phyloP scores from a whole-genome alignment of 2,888 invertebrate species.

The Thymelicus sylvestris region DNA sequence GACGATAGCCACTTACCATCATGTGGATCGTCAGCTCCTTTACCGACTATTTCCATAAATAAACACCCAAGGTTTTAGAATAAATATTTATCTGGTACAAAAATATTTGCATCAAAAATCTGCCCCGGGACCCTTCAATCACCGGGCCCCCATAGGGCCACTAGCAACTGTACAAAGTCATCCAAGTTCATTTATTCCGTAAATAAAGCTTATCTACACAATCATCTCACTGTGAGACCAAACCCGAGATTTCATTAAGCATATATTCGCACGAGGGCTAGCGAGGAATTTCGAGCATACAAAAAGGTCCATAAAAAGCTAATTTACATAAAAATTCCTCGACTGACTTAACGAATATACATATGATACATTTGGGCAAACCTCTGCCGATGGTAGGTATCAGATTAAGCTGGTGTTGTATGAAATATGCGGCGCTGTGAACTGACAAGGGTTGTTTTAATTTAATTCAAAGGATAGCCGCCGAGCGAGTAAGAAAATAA shows the following conservation, averaged over 20 bases:
- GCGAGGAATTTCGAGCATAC: slow-evolving; percentile 53
- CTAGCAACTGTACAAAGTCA: not conserved
- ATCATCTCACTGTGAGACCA: slow-evolving; percentile 16
- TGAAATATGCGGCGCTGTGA: slow-evolving; percentile 63
- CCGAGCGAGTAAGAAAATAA: slow-evolving; percentile 57
- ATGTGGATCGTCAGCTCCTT: too few species aligned
- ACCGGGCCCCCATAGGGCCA: too few species aligned
- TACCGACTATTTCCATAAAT: too few species aligned
- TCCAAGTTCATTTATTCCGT: not conserved
- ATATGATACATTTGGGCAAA: slow-evolving; percentile 40
- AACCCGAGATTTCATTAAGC: slow-evolving; percentile 42
- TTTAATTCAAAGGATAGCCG: slow-evolving; percentile 75
- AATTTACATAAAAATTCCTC: slow-evolving; percentile 76
- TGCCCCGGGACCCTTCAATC: too few species aligned
- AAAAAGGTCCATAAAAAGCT: slow-evolving; percentile 53
- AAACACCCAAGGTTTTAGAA: too few species aligned
- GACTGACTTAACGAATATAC: slow-evolving; percentile 46
- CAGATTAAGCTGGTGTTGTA: slow-evolving; percentile 56
- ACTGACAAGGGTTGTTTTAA: slow-evolving; percentile 67
- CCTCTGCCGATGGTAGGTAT: slow-evolving; percentile 50
- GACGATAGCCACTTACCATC: too few species aligned
- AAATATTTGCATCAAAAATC: too few species aligned
- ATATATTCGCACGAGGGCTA: slow-evolving; percentile 39
- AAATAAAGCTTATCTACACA: slow-evolving; percentile 17
- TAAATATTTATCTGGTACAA: too few species aligned